Evolutionary conservation across 1,140 invertebrate species (phyloP).

Genomic region (Palaemon carinicauda): DNA sequence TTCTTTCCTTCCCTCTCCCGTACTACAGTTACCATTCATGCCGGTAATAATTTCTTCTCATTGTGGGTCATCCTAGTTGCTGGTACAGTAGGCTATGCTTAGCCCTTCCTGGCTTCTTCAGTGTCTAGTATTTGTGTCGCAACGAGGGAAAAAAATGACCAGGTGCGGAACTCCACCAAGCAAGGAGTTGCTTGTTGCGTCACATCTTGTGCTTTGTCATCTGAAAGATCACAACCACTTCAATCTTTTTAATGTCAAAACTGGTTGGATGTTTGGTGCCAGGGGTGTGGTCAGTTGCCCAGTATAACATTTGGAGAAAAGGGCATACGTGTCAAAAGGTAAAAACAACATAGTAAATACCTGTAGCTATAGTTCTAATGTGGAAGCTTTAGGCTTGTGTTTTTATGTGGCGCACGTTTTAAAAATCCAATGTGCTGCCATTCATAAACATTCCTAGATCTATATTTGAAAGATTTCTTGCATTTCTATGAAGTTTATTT

Average conservation of each 20-base stretch:
- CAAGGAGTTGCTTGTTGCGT: slow-evolving; percentile 22
- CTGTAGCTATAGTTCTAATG: no score
- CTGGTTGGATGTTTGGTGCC: not conserved
- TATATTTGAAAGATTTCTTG: no score
- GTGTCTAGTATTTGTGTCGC: slow-evolving; percentile 50
- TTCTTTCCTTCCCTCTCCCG: not conserved
- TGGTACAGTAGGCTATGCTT: slow-evolving; percentile 40
- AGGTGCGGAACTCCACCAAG: slow-evolving; percentile 13
- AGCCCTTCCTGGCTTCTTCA: slow-evolving; percentile 40
- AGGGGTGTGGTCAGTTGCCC: no score
- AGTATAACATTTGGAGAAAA: no score
- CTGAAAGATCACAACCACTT: slow-evolving; percentile 22
- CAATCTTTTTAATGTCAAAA: not conserved
- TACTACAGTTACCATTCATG: not conserved
- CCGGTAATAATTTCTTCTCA: not conserved
- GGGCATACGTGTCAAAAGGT: no score
- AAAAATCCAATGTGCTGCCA: no score
- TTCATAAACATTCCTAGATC: no score
- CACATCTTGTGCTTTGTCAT: slow-evolving; percentile 39
- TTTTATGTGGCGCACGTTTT: no score
- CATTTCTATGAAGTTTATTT: no score
- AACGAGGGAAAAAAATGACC: slow-evolving; percentile 29
- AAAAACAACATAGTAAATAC: no score
- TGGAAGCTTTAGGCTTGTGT: no score
- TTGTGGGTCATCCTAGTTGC: slow-evolving; percentile 39